Base-by-base conservation (phyloP, 2,797 vertebrate species). In the Poeciliopsis infans region DNA sequence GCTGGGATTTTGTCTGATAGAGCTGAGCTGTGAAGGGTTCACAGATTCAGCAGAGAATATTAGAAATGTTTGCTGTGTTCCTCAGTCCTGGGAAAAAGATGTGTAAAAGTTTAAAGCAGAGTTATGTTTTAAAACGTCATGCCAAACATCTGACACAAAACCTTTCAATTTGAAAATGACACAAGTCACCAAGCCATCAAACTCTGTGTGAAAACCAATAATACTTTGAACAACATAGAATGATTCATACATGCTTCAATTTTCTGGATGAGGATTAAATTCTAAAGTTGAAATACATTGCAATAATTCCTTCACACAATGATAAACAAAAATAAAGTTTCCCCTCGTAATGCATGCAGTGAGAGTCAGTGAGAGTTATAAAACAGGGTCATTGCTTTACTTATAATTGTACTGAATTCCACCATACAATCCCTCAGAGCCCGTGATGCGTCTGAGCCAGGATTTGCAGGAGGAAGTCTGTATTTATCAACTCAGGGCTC, bases 381-480 rank as follows among this genome's bases (percentile, higher is more conserved):
- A 76, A 83, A 81, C 57, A 64, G 78, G 53, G 71, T 41, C 66
- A 8, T 1, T 43, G 79, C 82, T 88, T 91, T 82, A 82, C 85
- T 88, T 74, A 84, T 4, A 77, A 81, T 74, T 53, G 78, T 72
- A 77, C 74, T 82, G 69, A 86, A 88, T 89, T 84, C 78, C 79
- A 86, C 83, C 86, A 85, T 88, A 84, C 81, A 88, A 92, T 92
- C 90, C 85, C 84, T 81, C 76, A 59, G 80, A 86, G 82, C 78
- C 85, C 82, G 46, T 77, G 85, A 88, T 88, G 89, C 85, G 84
- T 92, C 82, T 85, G 81, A 92, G 88, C 85, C 85, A 86, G 88
- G 85, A 87, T 89, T 91, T 89, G 80, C 87, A 91, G 78, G 87
- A 88, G 89, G 86, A 92, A 93, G 85, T 85, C 85, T 83, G 84